These are phyloP conservation scores for Pelmatolapia mariae DNA, from an alignment of 2,113 vertebrate species.

Conservation along the genomic window DNA sequence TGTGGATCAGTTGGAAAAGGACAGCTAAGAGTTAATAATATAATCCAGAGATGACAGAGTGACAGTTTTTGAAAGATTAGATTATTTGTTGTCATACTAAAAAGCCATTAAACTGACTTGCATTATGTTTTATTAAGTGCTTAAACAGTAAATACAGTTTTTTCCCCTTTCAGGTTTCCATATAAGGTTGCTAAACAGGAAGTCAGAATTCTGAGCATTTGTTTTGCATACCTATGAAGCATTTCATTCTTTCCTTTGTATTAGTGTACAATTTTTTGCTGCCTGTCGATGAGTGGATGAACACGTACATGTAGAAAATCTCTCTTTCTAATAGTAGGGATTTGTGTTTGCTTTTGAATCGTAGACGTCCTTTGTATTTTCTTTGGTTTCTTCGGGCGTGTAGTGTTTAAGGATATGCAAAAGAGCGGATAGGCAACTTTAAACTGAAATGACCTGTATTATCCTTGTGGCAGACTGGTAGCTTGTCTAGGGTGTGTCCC, in stretches of 20 bases:
- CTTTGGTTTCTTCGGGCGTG: neutral
- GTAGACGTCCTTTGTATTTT: neutral
- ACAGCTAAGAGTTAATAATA: neutral
- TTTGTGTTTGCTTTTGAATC: neutral
- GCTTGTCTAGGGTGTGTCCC: constrained; percentile 11
- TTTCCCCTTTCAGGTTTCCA: neutral
- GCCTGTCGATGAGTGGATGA: neutral
- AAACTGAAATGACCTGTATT: neutral
- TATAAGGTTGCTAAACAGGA: neutral
- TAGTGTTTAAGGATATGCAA: constrained; percentile 5
- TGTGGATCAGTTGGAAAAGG: neutral
- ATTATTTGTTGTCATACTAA: neutral
- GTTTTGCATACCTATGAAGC: neutral
- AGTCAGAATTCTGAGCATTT: neutral
- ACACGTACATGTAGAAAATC: neutral
- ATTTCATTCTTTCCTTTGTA: neutral
- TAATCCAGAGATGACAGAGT: neutral
- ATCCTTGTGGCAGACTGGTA: neutral
- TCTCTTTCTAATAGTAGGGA: neutral
- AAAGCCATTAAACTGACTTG: neutral
- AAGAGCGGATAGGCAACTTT: neutral
- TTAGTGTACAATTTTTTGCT: neutral
- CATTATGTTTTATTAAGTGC: neutral
- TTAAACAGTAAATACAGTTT: neutral
- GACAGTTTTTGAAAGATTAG: neutral